Evolutionary conservation across 2,797 vertebrate species (phyloP).

Genomic region (Peromyscus nudipes): DNA sequence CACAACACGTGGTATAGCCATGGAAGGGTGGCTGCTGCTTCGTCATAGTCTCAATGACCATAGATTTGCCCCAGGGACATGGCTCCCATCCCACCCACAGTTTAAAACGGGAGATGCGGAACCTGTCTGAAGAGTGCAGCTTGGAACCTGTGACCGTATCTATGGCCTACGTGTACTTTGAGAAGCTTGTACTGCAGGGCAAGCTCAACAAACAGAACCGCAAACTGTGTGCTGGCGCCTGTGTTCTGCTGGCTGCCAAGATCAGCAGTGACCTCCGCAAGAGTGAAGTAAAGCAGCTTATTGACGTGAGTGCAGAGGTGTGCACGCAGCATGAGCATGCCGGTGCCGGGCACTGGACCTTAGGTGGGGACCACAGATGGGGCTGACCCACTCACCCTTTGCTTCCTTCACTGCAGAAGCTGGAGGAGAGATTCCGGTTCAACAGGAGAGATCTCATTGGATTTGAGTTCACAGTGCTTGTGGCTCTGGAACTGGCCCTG

Average conservation of each 20-base stretch:
- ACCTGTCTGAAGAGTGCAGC: conserved; percentile 94
- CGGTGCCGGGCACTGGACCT: not conserved
- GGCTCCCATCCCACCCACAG: conserved; percentile 83
- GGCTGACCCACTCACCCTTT: not conserved
- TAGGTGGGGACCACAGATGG: not conserved
- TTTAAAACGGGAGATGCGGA: conserved; percentile 97
- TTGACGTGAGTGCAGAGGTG: conserved; percentile 93
- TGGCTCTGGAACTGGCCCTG: conserved; percentile 98
- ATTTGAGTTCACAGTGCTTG: conserved; percentile 97
- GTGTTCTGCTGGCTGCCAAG: conserved; percentile 97
- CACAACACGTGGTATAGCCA: fast-evolving
- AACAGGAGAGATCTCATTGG: conserved; percentile 96
- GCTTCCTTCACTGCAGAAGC: conserved; percentile 89
- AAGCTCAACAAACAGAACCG: conserved; percentile 99
- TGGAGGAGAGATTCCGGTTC: conserved; percentile 98
- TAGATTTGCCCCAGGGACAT: not conserved
- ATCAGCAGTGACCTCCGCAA: conserved; percentile 99
- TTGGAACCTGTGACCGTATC: conserved; percentile 96
- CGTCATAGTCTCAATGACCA: fast-evolving
- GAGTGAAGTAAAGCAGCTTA: conserved; percentile 95
- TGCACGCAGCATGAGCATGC: no score
- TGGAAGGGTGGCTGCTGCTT: not conserved
- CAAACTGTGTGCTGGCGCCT: conserved; percentile 96
- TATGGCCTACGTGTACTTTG: conserved; percentile 99
- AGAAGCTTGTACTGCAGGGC: conserved; percentile 98